Evolutionary conservation across 2,113 vertebrate genomes (phyloP).

Genomic region (Erythrolamprus reginae): DNA sequence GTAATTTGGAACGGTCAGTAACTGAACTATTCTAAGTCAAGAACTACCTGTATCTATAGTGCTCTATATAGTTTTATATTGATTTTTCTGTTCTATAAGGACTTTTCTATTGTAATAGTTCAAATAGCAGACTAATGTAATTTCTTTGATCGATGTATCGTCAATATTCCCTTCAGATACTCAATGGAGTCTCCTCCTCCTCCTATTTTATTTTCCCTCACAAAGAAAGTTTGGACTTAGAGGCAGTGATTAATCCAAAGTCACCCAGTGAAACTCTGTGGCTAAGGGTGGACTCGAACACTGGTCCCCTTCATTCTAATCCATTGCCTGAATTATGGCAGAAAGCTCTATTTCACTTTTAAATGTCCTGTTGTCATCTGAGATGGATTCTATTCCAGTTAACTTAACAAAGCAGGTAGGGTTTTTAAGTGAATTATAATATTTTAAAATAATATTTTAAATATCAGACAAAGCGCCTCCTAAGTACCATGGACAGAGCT

Average conservation of each 20-base stretch:
- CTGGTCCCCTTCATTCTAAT: neutral
- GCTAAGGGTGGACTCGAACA: neutral
- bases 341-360: neutral
- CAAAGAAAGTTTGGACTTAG: neutral
- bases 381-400: neutral
- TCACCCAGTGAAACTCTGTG: neutral
- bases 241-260: neutral
- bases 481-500: conserved; percentile 3
- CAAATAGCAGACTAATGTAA: neutral
- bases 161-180: neutral
- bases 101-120: neutral
- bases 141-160: neutral
- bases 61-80: neutral
- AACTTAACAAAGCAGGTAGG: neutral
- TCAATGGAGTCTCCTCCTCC: neutral
- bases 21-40: neutral
- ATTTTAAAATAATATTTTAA: neutral
- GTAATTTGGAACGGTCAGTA: neutral
- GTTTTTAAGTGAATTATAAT: neutral
- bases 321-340: neutral
- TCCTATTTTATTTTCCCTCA: neutral
- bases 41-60: neutral
- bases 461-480: neutral
- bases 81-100: neutral
- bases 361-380: neutral